These are phyloP conservation scores for Danaus chrysippus DNA, from an alignment of 2,888 invertebrate genomes.

Conservation along the genomic window DNA sequence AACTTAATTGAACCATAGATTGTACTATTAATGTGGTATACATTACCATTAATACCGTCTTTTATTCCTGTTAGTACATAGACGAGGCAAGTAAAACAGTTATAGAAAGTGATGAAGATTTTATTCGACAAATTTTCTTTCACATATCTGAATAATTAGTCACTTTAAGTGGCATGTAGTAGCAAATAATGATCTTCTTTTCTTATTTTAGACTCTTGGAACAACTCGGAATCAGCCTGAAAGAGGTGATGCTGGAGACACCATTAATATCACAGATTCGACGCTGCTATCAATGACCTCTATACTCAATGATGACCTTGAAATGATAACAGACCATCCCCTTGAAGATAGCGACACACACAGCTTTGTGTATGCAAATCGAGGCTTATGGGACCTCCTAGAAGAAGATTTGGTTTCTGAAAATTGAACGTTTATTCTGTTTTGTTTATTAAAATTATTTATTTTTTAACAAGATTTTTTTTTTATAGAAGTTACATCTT, in stretches of 20 bases:
- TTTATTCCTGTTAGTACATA: no score
- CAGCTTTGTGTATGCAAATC: constrained; percentile 38
- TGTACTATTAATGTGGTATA: no score
- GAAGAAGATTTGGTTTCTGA: constrained; percentile 51
- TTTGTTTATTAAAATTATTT: constrained; percentile 9
- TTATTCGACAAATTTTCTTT: no score
- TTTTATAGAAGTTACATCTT: neutral
- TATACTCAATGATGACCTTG: constrained; percentile 54
- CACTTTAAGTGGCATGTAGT: no score
- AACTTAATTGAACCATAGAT: no score
- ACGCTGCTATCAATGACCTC: constrained; percentile 62
- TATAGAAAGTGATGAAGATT: no score
- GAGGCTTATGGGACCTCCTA: constrained; percentile 56
- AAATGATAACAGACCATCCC: constrained; percentile 37
- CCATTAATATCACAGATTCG: constrained; percentile 52
- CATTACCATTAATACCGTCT: no score
- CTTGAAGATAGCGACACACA: constrained; percentile 37
- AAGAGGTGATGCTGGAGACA: constrained; percentile 62
- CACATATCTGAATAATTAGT: no score
- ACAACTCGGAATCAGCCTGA: constrained; percentile 52
- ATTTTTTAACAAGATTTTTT: neutral
- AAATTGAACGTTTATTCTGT: constrained; percentile 26
- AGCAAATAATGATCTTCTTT: neutral
- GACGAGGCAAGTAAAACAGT: no score
- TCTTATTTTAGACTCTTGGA: constrained; percentile 47